Evolutionary conservation across 1,140 invertebrate genomes (phyloP), one percentile per base, ranked within the genome.

Genomic region (Trinorchestia longiramus): DNA sequence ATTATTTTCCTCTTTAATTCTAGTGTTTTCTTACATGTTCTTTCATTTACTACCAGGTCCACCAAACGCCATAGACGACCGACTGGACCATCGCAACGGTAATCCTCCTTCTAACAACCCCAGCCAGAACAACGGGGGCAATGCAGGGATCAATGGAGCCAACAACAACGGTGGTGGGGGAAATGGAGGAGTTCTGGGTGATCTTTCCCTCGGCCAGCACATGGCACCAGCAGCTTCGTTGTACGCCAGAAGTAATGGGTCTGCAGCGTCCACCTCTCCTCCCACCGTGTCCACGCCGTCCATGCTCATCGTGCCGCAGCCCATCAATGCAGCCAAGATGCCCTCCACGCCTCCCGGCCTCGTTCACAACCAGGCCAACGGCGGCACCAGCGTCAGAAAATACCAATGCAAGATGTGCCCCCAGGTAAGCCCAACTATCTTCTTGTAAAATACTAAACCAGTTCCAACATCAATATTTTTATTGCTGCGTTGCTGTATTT

Each of bases 341-440:
- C 97, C 96, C 97, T 97, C 96, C 96, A 96, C 97, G 95, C 94
- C 96, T 95, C 97, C 96, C 23, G 95, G 95, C 45, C 95, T 96
- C 77, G 97, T 95, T 92, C 96, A 96, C 47, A 96, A 96, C 96
- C 96, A 96, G 95, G 96, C 96, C 96, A 96, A 97, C 95, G 92
- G 92, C 19, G 92, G 92, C 92, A 97, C 97, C 92, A 97, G 97
- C n/a, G 97, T 97, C 42, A 96, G 97, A 94, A 99, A 99, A 97
- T 99, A 99, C 98, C 99, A 99, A 97, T 99, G 99, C 98, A 99
- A 99, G 98, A 99, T 99, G 99, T 99, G 99, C 97, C 99, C 99
- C 96, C 99, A 99, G 99, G 99, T 99, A 97, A 98, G 98, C 28
- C 62, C 15, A 77, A 36, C 62, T 77, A 77, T 36, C 62, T 77